phyloP scores from a whole-genome alignment of 1,140 invertebrate genomes.

The Diuraphis noxia region DNA sequence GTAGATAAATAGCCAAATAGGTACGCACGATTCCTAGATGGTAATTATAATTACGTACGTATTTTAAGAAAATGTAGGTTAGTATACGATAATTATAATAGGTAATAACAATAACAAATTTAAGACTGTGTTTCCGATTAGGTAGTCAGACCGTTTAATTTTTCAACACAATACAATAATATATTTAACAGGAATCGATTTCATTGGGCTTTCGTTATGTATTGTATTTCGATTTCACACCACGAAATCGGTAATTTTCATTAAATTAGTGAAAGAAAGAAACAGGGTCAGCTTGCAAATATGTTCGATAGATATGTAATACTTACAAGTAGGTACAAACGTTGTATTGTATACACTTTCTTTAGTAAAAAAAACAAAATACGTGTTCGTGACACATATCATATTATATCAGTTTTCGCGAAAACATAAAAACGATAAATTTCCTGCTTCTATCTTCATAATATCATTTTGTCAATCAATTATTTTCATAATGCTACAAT shows the following conservation, averaged over 20 bases:
- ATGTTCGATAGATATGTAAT: background rate
- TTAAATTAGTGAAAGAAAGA: background rate
- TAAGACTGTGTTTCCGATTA: background rate
- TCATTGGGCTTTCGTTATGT: slow-evolving; percentile 21
- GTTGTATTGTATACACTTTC: background rate
- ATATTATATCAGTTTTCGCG: background rate
- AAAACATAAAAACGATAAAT: background rate
- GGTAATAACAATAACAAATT: background rate
- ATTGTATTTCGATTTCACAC: slow-evolving; percentile 29
- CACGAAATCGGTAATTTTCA: slow-evolving; percentile 25
- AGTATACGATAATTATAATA: background rate
- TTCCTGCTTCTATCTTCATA: background rate
- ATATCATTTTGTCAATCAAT: background rate
- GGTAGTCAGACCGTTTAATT: background rate
- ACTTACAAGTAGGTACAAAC: background rate
- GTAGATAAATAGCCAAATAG: no score
- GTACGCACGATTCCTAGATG: no score
- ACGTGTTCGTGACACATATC: background rate
- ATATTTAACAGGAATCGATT: background rate
- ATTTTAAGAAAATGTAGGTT: no score
- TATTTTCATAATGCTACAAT: no score
- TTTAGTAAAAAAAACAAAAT: background rate
- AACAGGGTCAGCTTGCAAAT: slow-evolving; percentile 20
- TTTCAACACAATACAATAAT: background rate
- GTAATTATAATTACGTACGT: no score